Base-by-base conservation (phyloP, 2,797 vertebrate genomes). In the Halcyon chelicuti region DNA sequence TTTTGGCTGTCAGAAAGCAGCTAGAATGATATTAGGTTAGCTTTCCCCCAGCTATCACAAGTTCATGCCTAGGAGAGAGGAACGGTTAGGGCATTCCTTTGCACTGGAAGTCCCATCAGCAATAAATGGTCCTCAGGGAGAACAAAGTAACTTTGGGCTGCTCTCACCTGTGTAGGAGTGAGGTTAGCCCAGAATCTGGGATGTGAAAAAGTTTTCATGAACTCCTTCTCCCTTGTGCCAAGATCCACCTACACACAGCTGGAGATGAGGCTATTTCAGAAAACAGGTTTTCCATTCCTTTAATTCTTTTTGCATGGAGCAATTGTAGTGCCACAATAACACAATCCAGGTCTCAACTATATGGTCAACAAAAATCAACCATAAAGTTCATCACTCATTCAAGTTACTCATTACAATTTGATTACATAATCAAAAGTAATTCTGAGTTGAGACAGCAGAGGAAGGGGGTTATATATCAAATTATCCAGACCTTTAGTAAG, bases 141-240 rank as follows among this genome's bases (percentile, higher is more conserved):
- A 85, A 9, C 47, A 46, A 81, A 78, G 42, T 44, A 77, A 49
- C 26, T 84, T 52, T n/a, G 62, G 16, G 17, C 26, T 66, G 20
- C 37, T 86, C 14, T 55, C 26, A 61, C 7, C 12, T 51, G 4
- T 29, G 22, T 39, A 63, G 70, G 26, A 67, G 14, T 54, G 28
- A 84, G 22, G 7, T 66, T 58, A 74, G 33, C 12, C 8, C 25
- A 49, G 28, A 31, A 66, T 40, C 31, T 77, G 20, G n/a, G 17
- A 39, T 44, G 14, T 8, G n/a, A n/a, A 51, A 54, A 60, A 28
- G 21, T 2, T 11, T n/a, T 35, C 2, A 23, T 29, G 0, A 61
- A 33, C 29, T 78, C 14, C 7, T 75, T 54, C 17, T 51, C 31
- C 6, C 0, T 21, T 62, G 3, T 66, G 20, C 28, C 55, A 76